phyloP scores from a whole-genome alignment of 1,140 invertebrate genomes.

The Medauroidea extradentata region DNA sequence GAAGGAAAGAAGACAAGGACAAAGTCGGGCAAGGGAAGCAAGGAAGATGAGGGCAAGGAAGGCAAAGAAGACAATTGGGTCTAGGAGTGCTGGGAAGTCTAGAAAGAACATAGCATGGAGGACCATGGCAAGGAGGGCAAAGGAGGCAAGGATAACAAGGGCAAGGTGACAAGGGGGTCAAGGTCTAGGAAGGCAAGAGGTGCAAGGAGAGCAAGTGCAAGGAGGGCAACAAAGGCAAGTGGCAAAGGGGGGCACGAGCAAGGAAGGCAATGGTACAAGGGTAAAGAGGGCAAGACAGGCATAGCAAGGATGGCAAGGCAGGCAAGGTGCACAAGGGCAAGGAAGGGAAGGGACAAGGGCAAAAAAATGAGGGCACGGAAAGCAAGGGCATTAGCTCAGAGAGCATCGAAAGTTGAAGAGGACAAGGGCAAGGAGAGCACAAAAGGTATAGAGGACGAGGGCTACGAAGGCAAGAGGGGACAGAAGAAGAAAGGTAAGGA shows the following conservation, averaged over 20 bases:
- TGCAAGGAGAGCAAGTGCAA: not conserved
- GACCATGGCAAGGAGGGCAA: not conserved
- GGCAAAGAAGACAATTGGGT: not conserved
- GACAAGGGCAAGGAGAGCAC: not conserved
- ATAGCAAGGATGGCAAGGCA: slow-evolving; percentile 27
- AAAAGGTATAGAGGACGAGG: not conserved
- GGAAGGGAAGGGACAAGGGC: not conserved
- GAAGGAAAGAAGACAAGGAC: not conserved
- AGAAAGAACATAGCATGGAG: not conserved
- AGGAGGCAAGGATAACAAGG: not conserved
- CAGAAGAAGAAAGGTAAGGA: not conserved
- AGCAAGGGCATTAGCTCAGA: not conserved
- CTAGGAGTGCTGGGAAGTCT: not conserved
- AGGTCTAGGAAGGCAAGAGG: not conserved
- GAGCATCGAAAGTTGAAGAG: not conserved
- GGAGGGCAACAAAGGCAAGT: slow-evolving; percentile 27
- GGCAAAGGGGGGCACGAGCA: not conserved
- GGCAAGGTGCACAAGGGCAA: too few relatives aligned
- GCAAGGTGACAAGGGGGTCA: not conserved
- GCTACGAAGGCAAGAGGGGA: not conserved
- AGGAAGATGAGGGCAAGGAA: not conserved
- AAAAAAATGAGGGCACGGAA: slow-evolving; percentile 30
- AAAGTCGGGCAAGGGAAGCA: not conserved
- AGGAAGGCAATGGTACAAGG: not conserved
- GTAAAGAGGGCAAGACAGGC: not conserved